Conservation (phyloP, 2,888 invertebrate genomes). For the Acrobasis repandana region DNA sequence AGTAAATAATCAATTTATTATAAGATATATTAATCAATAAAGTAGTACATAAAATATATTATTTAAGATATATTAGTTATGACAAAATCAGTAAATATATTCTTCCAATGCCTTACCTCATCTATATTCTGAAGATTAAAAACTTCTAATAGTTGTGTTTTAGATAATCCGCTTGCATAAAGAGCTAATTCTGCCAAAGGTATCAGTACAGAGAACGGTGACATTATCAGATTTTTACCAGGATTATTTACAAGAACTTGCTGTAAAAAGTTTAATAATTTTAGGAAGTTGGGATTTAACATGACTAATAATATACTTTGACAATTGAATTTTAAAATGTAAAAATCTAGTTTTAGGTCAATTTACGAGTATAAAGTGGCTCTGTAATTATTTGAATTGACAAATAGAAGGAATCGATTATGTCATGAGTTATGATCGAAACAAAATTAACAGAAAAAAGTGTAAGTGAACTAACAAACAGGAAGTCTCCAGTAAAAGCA, state of each 20-base stretch:
- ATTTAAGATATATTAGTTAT: no score
- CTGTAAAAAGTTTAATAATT: slow-evolving; percentile 13
- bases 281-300: no score
- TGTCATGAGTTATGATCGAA: not conserved
- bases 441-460: not conserved
- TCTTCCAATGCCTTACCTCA: slow-evolving; percentile 6
- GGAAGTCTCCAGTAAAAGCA: slow-evolving; percentile 20
- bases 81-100: slow-evolving; percentile 13
- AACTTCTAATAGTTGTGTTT: slow-evolving; percentile 14
- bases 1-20: no score
- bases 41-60: no score
- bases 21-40: no score
- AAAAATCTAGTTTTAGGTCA: no score
- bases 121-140: slow-evolving; percentile 24
- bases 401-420: not conserved
- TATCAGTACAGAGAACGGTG: slow-evolving; percentile 23
- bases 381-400: no score
- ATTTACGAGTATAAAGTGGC: no score
- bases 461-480: slow-evolving; percentile 31
- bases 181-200: slow-evolving; percentile 22
- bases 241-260: slow-evolving; percentile 25
- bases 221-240: slow-evolving; percentile 25
- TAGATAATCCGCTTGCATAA: slow-evolving; percentile 20
- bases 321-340: no score
- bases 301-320: no score